Evolutionary conservation across 2,113 vertebrate species (phyloP), one percentile per base, ranked within the genome.

Genomic region (Phrynocephalus versicolor): DNA sequence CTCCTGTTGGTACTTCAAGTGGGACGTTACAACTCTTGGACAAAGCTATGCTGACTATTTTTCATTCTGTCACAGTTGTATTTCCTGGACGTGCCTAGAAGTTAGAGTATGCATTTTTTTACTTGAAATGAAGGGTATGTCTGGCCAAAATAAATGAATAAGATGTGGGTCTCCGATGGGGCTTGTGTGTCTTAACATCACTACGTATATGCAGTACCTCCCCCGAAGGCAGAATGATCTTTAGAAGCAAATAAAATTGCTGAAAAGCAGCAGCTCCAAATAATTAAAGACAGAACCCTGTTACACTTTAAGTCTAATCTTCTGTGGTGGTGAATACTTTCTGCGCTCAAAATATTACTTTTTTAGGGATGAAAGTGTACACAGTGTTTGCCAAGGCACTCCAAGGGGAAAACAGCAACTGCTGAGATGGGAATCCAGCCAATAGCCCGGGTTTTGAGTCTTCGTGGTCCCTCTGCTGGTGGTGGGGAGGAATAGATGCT

Each of bases 91-190:
- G 60, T 21, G 1, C 77, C 81, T 62, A 89, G 86, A 92, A 90
- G 87, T 67, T 71, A 67, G 87, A 85, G 73, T 67, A 27, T 51
- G 45, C 5, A 6, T 6, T 80, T 80, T 67, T 80, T 84, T 85
- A 33, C 57, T 92, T 84, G 88, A 65, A 33, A 30, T 3, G 51
- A 89, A 92, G 87, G 67, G 7, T 72, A 2, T 4, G 2, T 74
- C 67, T 80, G 79, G n/a, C 79, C 89, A 91, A 93, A 88, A 86
- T 45, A 45, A 88, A 87, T 91, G 37, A 74, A 83, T 45, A 57
- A 45, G 41, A 74, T 39, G 15, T 7, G 58, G 27, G 58, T 51
- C 5, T 51, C 45, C 10, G 65, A 7, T 64, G 35, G 18, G 18
- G 57, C 19, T n/a, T 37, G 62, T 65, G 57, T 41, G 27, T 82